Conservation (phyloP, 2,888 invertebrate species). For the Sphecodes monilicornis region DNA sequence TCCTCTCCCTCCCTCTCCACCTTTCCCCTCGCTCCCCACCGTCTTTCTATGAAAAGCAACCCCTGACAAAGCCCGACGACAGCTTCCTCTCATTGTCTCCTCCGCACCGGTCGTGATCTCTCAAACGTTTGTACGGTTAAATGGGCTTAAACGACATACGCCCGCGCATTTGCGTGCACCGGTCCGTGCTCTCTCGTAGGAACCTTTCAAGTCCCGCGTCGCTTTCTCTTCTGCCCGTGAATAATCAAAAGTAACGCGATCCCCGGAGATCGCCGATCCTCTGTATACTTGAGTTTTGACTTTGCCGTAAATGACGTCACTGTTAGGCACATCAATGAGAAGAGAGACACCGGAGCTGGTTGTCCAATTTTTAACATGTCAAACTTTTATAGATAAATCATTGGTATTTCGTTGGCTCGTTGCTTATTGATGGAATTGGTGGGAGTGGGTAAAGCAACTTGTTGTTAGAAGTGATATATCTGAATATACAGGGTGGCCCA, state of each 20-base stretch:
- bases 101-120: slow-evolving; percentile 63
- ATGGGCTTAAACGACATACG: slow-evolving; percentile 71
- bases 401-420: too few species aligned
- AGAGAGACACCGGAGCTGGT: too few species aligned
- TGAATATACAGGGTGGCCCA: too few species aligned
- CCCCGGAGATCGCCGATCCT: slow-evolving; percentile 55
- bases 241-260: slow-evolving; percentile 69
- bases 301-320: slow-evolving; percentile 20
- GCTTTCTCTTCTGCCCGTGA: slow-evolving; percentile 38
- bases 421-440: too few species aligned
- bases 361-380: too few species aligned
- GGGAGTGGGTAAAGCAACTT: too few species aligned
- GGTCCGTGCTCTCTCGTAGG: slow-evolving; percentile 52
- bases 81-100: slow-evolving; percentile 78
- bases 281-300: slow-evolving; percentile 25
- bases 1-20: slow-evolving; percentile 13
- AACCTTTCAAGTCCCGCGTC: slow-evolving; percentile 58
- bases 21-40: neutral
- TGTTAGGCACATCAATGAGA: too few species aligned
- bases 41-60: slow-evolving; percentile 67
- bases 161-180: slow-evolving; percentile 64
- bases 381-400: too few species aligned
- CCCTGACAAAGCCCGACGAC: slow-evolving; percentile 77
- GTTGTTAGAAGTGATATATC: too few species aligned
- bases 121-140: slow-evolving; percentile 70